Evolutionary conservation across 1,140 invertebrate genomes (phyloP).

Genomic region (Tetraneura akinire): DNA sequence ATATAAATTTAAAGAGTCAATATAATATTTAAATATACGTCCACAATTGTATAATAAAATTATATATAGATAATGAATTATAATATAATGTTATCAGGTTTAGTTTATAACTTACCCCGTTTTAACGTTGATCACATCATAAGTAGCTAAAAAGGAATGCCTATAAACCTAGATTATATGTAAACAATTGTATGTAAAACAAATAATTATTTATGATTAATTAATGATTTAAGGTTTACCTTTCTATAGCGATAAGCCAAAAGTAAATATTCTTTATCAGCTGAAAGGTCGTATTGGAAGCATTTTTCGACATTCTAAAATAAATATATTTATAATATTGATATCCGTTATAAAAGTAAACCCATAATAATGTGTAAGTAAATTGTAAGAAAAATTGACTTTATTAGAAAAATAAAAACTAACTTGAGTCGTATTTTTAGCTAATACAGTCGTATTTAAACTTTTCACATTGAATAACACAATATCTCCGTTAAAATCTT

Average conservation of each 20-base stretch:
- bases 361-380: too few species aligned
- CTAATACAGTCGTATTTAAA: conserved; percentile 41
- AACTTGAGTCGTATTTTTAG: background rate
- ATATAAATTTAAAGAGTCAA: too few species aligned
- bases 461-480: conserved; percentile 52
- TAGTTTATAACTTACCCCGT: conserved; percentile 20
- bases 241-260: conserved; percentile 62
- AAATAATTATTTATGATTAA: background rate
- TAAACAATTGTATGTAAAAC: too few species aligned
- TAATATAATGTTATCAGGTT: background rate
- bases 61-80: background rate
- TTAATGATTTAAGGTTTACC: conserved; percentile 57
- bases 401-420: conserved; percentile 44
- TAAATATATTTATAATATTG: too few species aligned
- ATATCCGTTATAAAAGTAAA: too few species aligned
- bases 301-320: conserved; percentile 59
- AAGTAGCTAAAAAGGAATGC: conserved; percentile 28
- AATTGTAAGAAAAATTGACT: too few species aligned
- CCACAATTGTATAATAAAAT: too few species aligned
- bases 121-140: conserved; percentile 7
- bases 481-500: conserved; percentile 45
- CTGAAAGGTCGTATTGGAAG: conserved; percentile 62
- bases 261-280: conserved; percentile 62
- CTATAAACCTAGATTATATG: background rate
- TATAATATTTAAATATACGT: too few species aligned